phyloP scores from a whole-genome alignment of 2,797 vertebrate species.

The Scomberomorus guttatus region DNA sequence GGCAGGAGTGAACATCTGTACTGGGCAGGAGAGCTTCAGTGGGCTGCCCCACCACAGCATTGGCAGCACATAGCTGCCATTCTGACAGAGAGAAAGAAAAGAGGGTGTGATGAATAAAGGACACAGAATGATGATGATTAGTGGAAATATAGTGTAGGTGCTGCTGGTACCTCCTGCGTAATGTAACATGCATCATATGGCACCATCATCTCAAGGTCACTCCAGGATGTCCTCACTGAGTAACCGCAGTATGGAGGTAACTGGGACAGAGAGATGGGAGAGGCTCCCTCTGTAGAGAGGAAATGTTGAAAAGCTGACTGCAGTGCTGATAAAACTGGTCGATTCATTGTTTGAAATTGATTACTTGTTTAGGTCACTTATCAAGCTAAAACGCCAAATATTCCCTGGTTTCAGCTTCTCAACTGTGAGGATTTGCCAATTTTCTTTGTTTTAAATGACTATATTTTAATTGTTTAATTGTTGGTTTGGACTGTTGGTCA shows the following conservation, averaged over 20 bases:
- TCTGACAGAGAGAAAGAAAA: slow-evolving; percentile 62
- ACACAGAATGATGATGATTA: neutral
- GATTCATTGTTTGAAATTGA: neutral
- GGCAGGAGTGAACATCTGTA: slow-evolving; percentile 34
- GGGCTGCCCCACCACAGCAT: slow-evolving; percentile 82
- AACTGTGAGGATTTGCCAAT: neutral
- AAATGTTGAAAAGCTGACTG: neutral
- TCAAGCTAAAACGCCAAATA: neutral
- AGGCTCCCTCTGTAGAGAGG: slow-evolving; percentile 63
- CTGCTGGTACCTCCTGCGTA: slow-evolving; percentile 75
- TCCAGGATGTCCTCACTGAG: slow-evolving; percentile 69
- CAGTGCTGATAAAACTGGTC: neutral
- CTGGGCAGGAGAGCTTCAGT: slow-evolving; percentile 82
- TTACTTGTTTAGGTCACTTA: neutral
- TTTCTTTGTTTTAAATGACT: neutral
- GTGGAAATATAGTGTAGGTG: neutral
- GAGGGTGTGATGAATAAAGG: neutral
- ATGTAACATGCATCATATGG: slow-evolving; percentile 84
- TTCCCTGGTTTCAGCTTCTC: neutral
- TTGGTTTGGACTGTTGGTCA: neutral
- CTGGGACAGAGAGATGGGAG: slow-evolving; percentile 79
- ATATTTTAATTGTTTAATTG: neutral
- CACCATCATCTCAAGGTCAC: slow-evolving; percentile 73
- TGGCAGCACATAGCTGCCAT: slow-evolving; percentile 81
- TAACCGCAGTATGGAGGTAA: slow-evolving; percentile 82